Percentiles rank a stretch among this genome's conserved stretches.
These are phyloP conservation scores for Drosophila testacea DNA, from an alignment of 2,888 invertebrate genomes.

Conservation along the genomic window DNA sequence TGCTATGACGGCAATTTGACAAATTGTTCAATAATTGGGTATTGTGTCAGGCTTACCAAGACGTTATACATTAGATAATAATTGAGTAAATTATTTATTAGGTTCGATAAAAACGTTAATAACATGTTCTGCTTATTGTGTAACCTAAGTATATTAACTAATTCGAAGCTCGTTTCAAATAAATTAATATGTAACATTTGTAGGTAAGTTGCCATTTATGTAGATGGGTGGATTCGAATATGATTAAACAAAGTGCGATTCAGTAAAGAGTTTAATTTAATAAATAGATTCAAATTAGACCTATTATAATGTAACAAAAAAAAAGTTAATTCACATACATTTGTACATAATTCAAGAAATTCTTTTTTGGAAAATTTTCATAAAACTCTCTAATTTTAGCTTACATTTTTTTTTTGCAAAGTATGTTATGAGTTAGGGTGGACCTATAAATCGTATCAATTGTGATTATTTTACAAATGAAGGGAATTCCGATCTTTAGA, in stretches of 20 bases:
- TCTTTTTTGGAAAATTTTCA: too few species aligned
- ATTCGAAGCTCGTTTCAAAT: slow-evolving; percentile 1
- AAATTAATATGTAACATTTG: neutral
- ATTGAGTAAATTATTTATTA: slow-evolving; percentile 8
- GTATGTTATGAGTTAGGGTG: too few species aligned
- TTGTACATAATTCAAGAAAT: too few species aligned
- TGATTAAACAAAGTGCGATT: neutral
- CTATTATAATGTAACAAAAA: neutral
- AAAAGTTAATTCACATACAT: neutral
- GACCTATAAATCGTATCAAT: too few species aligned
- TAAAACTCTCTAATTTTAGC: too few species aligned
- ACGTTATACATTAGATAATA: slow-evolving; percentile 1
- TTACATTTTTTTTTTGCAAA: too few species aligned
- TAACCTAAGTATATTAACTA: neutral
- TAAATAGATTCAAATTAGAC: neutral
- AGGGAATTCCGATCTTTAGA: too few species aligned
- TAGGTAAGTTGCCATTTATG: neutral
- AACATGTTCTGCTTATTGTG: neutral
- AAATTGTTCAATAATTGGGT: slow-evolving; percentile 35
- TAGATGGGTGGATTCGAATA: neutral
- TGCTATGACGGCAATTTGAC: slow-evolving; percentile 23
- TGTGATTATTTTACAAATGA: too few species aligned
- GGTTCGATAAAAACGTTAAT: neutral
- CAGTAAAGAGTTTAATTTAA: neutral
- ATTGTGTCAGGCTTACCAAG: neutral